Evolutionary conservation across 2,113 vertebrate genomes (phyloP).

Genomic region (Cairina moschata): DNA sequence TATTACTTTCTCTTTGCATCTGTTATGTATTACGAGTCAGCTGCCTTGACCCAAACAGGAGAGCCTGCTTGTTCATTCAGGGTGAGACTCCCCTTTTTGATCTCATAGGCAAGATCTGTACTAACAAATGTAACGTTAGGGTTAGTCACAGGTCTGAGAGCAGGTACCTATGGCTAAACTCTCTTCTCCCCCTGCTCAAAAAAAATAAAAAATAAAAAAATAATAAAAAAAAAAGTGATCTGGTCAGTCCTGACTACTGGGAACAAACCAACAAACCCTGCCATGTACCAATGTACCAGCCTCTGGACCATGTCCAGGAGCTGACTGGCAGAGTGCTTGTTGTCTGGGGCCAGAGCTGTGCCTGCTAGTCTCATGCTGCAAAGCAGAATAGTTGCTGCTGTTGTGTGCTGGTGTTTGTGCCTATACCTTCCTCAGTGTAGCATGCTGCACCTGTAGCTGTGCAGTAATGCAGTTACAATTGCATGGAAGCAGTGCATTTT

Average conservation of each 20-base stretch:
- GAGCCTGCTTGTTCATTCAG: conserved; percentile 61
- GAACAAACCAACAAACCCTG: neutral
- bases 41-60: neutral
- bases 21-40: conserved; percentile 47
- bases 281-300: accelerated
- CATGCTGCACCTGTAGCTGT: neutral
- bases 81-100: conserved; percentile 55
- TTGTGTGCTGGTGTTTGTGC: neutral
- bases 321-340: neutral
- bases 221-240: neutral
- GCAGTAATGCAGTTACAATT: conserved; percentile 25
- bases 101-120: neutral
- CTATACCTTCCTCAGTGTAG: accelerated
- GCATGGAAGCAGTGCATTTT: conserved; percentile 40
- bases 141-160: neutral
- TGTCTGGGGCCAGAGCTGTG: neutral
- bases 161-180: neutral
- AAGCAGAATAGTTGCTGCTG: neutral
- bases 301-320: neutral
- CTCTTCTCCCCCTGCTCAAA: neutral
- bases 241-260: neutral
- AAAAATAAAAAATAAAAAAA: neutral
- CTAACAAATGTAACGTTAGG: neutral
- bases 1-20: neutral
- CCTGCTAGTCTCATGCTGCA: neutral